phyloP scores from a whole-genome alignment of 92 coral and sea anemone species.

The Porites divaricata region DNA sequence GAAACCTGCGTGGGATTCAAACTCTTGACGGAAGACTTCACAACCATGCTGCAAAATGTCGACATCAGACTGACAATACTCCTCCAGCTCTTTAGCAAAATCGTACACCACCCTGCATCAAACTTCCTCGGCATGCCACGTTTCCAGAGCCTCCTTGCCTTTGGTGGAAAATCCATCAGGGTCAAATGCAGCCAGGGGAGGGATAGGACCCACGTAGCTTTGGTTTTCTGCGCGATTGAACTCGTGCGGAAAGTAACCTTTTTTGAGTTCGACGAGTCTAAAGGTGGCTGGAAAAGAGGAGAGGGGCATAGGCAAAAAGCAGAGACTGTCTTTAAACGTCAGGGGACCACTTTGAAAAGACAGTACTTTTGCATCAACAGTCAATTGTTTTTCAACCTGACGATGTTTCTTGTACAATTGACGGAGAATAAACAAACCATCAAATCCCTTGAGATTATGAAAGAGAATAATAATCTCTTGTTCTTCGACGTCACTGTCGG shows the following conservation, averaged over 20 bases:
- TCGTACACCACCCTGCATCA: background rate
- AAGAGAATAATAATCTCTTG: too few species aligned
- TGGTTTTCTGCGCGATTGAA: slow-evolving; percentile 1
- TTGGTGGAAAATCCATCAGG: background rate
- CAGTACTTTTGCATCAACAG: too few species aligned
- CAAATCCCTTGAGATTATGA: too few species aligned
- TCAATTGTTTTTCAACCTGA: too few species aligned
- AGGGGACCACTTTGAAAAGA: too few species aligned
- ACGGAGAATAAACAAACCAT: too few species aligned
- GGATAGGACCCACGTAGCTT: background rate
- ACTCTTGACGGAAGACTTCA: too few species aligned
- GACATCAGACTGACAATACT: background rate
- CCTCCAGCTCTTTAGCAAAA: background rate
- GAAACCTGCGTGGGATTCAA: background rate
- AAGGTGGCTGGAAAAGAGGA: background rate
- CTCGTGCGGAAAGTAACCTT: background rate
- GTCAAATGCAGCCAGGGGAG: background rate
- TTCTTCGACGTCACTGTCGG: too few species aligned
- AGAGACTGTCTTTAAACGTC: background rate
- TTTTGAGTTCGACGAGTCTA: background rate
- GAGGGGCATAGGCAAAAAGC: background rate
- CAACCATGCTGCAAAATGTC: background rate
- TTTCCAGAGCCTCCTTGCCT: background rate
- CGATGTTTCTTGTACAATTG: too few species aligned
- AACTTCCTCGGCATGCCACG: background rate